A percentile compares a stretch with the other conserved stretches of the same genome.
Conservation (phyloP, 1,140 invertebrate species). For the Diploscapter pachys region DNA sequence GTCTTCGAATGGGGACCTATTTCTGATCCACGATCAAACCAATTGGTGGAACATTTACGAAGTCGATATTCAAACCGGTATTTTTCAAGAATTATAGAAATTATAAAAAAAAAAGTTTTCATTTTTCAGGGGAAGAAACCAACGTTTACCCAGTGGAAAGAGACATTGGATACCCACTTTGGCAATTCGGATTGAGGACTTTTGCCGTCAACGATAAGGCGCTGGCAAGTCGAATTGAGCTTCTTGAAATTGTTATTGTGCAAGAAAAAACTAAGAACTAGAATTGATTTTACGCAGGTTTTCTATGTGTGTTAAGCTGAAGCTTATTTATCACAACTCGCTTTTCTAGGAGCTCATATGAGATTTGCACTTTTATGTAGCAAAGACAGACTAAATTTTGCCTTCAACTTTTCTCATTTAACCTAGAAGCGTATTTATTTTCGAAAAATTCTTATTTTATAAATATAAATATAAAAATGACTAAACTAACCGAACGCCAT, state of each 20-base stretch:
- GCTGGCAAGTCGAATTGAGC: slow-evolving; percentile 10
- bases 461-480: too few species aligned
- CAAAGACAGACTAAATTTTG: too few species aligned
- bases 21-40: slow-evolving; percentile 59
- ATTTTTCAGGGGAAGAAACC: slow-evolving; percentile 14
- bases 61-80: slow-evolving; percentile 31
- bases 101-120: too few species aligned
- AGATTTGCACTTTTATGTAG: too few species aligned
- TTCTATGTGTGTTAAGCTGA: neutral
- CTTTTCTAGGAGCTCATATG: too few species aligned
- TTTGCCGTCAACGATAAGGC: slow-evolving; percentile 31
- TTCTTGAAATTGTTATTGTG: neutral
- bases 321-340: neutral
- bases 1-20: slow-evolving; percentile 52
- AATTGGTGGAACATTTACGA: slow-evolving; percentile 61
- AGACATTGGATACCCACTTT: slow-evolving; percentile 36
- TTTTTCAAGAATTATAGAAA: neutral
- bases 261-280: neutral
- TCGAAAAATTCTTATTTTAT: too few species aligned
- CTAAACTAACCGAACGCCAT: too few species aligned
- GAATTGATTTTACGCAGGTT: neutral
- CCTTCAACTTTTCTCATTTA: too few species aligned
- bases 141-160: slow-evolving; percentile 27
- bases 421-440: too few species aligned
- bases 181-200: slow-evolving; percentile 27